Base-by-base conservation (phyloP, 2,113 vertebrate species). In the Rana temporaria region DNA sequence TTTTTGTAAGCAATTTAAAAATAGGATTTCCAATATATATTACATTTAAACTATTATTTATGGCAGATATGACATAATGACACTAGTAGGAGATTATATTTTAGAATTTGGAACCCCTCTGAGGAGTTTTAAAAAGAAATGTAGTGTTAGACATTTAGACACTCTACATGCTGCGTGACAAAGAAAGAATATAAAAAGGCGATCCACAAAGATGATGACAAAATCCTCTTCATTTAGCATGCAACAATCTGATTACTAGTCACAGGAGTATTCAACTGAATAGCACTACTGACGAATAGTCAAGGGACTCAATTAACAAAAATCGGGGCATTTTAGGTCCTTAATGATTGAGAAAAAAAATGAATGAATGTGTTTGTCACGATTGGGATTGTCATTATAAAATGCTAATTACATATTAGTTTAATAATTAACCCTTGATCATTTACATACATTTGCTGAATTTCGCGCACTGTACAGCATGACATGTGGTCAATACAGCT, bases 301-400 rank as follows among this genome's bases (percentile, higher is more conserved):
- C 90, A 89, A 90, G 90, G 93, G 93, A 93, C 90, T 91, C 86
- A 87, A 92, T 94, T 92, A 94, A 92, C 87, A 90, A 89, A 30
- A 93, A 87, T 86, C 90, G 85, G 90, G 89, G 89, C 89, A 88
- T 84, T 82, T 83, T 76, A 86, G 68, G 84, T 81, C 85, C 89
- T 87, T 90, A 89, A 89, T 67, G 85, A 90, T 71, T 52, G 84
- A 62, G 80, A 79, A 65, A 89, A 89, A 88, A 89, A 88, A 90
- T 75, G 72, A 91, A 86, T 77, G 84, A 87, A 90, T 86, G 87
- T 87, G 87, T 87, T 87, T 85, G 84, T 89, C 88, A 88, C 85
- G 82, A 88, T 87, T 86, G 86, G 86, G 85, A 89, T 78, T 79
- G 80, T 87, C 85, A 84, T 85, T 87, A 85, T 82, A 88, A 91